Percentiles rank a stretch among this genome's conserved stretches.
Evolutionary conservation across 2,113 vertebrate genomes (phyloP).

Genomic region (Equus quagga): DNA sequence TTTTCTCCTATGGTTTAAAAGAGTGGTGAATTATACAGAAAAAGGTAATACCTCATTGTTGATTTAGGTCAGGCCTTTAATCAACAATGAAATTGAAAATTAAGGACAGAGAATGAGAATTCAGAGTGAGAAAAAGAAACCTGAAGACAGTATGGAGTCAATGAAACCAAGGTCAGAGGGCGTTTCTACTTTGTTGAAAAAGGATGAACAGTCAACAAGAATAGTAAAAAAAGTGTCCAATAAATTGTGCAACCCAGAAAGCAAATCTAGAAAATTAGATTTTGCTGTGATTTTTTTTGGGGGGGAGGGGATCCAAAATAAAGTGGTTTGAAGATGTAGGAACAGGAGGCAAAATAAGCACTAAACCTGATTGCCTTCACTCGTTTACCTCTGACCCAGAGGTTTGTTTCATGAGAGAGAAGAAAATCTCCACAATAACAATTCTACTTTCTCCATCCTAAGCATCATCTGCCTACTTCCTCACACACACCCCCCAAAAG

Average conservation of each 20-base stretch:
- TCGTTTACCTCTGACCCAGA: not conserved
- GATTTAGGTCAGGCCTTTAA: not conserved
- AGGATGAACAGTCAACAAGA: not conserved
- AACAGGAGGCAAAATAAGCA: not conserved
- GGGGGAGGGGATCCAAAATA: not conserved
- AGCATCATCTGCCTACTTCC: not conserved
- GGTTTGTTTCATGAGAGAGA: not conserved
- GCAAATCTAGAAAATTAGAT: not conserved
- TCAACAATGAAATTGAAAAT: slow-evolving; percentile 13
- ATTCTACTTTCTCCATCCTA: not conserved
- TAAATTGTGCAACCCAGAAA: not conserved
- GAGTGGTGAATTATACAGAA: not conserved
- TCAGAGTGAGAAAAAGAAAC: not conserved
- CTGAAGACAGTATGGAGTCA: not conserved
- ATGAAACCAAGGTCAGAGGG: not conserved
- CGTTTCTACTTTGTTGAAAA: not conserved
- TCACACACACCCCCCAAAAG: not conserved
- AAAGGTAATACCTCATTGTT: not conserved
- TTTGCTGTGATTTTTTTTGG: not conserved
- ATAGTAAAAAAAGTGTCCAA: not conserved
- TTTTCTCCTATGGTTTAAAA: not conserved
- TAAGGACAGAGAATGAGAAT: not conserved
- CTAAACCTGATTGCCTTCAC: not conserved
- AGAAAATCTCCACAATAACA: not conserved
- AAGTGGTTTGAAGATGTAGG: not conserved